Conservation (phyloP, 2,113 vertebrate genomes). For the Stomatorhinus ivindoensis region DNA sequence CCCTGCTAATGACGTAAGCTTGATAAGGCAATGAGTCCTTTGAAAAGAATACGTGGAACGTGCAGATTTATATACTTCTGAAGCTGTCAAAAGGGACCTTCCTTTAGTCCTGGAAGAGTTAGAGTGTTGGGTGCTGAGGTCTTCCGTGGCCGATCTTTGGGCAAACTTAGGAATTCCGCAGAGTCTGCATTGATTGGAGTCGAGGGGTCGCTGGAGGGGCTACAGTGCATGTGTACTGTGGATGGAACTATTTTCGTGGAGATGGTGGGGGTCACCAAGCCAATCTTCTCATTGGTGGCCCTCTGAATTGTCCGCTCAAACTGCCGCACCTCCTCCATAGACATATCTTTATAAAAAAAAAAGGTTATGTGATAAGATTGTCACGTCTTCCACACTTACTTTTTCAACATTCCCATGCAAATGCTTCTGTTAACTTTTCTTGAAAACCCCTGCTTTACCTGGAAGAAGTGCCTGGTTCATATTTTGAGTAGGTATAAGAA, state of each 20-base stretch:
- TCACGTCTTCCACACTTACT: background rate
- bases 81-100: background rate
- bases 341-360: slow-evolving; percentile 49
- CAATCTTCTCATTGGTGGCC: slow-evolving; percentile 62
- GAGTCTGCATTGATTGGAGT: slow-evolving; percentile 50
- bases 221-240: slow-evolving; percentile 36
- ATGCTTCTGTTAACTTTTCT: background rate
- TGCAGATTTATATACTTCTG: background rate
- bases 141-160: slow-evolving; percentile 52
- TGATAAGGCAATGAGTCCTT: background rate
- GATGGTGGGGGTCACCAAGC: slow-evolving; percentile 48
- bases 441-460: background rate
- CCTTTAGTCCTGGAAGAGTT: background rate
- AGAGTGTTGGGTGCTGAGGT: slow-evolving; percentile 57
- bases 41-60: background rate
- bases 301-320: slow-evolving; percentile 59
- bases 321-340: slow-evolving; percentile 59
- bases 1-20: background rate
- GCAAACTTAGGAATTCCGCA: slow-evolving; percentile 55
- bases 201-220: slow-evolving; percentile 50
- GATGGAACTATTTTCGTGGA: slow-evolving; percentile 45
- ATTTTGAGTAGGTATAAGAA: background rate
- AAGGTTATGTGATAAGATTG: background rate
- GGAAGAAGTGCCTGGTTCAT: background rate
- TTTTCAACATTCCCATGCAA: background rate